Evolutionary conservation across 64 coral and sea anemone species (phyloP), one percentile per base, ranked within the genome.

Genomic region (Montipora sp.): DNA sequence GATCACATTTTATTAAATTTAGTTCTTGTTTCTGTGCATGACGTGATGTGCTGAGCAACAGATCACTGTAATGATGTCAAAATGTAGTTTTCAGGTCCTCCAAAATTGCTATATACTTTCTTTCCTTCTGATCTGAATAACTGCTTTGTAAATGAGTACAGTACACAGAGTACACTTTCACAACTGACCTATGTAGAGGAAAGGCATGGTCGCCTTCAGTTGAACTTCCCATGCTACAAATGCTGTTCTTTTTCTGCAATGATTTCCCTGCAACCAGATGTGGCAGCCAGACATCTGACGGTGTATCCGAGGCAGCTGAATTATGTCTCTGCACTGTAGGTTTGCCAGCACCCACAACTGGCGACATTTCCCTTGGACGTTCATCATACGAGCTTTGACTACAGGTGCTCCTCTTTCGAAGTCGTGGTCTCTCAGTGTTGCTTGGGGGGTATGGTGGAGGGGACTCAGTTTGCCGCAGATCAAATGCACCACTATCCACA

Each of bases 201-300:
- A 47, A 90, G 24, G n/a, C 75, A 11, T 97, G 95, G 20, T 97
- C 95, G 0, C 92, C 88, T 27, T 97, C 95, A 36, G 43, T 92
- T 83, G 90, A 94, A 21, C 95, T 97, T 59, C 90, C 92, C 95
- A 97, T 91, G n/a, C 95, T 97, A 15, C 90, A 94, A 24, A 97
- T 79, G 55, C 95, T 97, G 55, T 88, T 75, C 71, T 93, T 91
- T 59, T 97, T 97, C 22, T 90, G 93, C 60, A 89, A 63, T 2
- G 80, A 59, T 11, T 77, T 71, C 5, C 73, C 22, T 8, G 23
- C 58, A 92, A 77, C 20, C 12, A 10, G 16, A 84, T 84, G 72
- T 19, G 21, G 80, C 14, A 74, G 68, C 36, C 80, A 27, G 11
- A 80, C 46, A 43, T 94, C 95, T 19, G 87, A 48, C 19, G 89